Base-by-base conservation (phyloP, 2,797 vertebrate species). In the Peromyscus aztecus region DNA sequence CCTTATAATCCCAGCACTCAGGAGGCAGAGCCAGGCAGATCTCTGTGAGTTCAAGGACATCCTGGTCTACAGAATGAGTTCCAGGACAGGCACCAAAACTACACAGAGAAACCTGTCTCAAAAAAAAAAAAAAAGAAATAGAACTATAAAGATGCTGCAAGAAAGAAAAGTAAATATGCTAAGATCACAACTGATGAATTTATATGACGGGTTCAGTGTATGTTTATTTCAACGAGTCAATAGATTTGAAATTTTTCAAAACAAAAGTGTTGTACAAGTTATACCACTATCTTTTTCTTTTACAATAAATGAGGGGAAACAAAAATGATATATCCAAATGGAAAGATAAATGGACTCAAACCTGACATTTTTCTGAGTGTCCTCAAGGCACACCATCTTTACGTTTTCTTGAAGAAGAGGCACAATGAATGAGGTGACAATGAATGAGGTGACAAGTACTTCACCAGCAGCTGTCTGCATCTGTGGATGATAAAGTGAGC, bases 181-280 rank as follows among this genome's bases (percentile, higher is more conserved):
- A 43, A 93, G 71, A 27, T 49, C 7, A 8, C 24, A 90, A 23
- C 13, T 77, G 7, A 4, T 31, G 24, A n/a, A 55, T n/a, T 0
- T 65, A n/a, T 7, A 16, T 55, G 52, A 46, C 57, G 24, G 5
- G 0, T 59, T 71, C 17, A 67, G 2, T 78, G 2, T 83, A 63
- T 10, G 27, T 73, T 89, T 10, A 29, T 65, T 85, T 81, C 29
- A 80, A 19, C 34, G 57, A 34, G 9, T 69, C 34, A 43, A 17
- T n/a, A 16, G 8, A 81, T 76, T 69, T n/a, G 40, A 81, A 69
- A 77, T 29, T 73, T 89, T 92, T 57, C 24, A 71, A 83, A 91
- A 59, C 40, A 31, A 84, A 87, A 71, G 29, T 67, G 0, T 12
- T 46, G n/a, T 4, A 1, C 1, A 13, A 69, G 2, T 6, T 17